Evolutionary conservation across 2,888 invertebrate genomes (phyloP), one percentile per base, ranked within the genome.

Genomic region (Mythimna impura): DNA sequence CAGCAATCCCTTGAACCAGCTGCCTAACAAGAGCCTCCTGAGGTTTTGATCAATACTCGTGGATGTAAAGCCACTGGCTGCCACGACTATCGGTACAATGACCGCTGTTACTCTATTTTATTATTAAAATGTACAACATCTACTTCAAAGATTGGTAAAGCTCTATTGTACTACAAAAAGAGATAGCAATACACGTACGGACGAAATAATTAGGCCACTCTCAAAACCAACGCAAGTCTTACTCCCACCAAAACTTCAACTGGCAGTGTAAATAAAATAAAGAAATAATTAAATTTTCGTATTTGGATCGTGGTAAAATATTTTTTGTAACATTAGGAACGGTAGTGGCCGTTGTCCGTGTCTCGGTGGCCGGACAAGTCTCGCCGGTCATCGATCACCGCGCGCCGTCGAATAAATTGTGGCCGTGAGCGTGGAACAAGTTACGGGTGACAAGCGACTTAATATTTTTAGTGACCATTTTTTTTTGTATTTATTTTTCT

Each of bases 321-420:
- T 88, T 89, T 89, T 90, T 89, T 88, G 89, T 87, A 85, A 85
- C 87, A 85, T 90, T 89, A 86, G 89, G 91, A 86, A 92, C 93
- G 90, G 94, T 94, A 93, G 94, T 94, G 93, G 90, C 90, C 91
- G 92, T 89, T 89, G 92, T 89, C 87, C 86, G 89, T 88, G 89
- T 88, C 88, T 91, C 90, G 88, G 91, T 90, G 91, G 91, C 91
- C 88, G 87, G 90, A 91, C 92, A 91, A 90, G 91, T 88, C 91
- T 87, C 87, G 87, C 86, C 89, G 92, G 91, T 90, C 94, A 95
- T 95, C 95, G 95, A 95, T 95, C 95, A 95, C 94, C 87, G 90
- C 88, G 87, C 88, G 87, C 92, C 92, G 92, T 92, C 93, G 91
- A 92, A 95, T 95, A 95, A 95, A 95, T 95, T 93, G 91, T 87